phyloP scores from a whole-genome alignment of 1,140 invertebrate species.

The Neomicropteryx cornuta region DNA sequence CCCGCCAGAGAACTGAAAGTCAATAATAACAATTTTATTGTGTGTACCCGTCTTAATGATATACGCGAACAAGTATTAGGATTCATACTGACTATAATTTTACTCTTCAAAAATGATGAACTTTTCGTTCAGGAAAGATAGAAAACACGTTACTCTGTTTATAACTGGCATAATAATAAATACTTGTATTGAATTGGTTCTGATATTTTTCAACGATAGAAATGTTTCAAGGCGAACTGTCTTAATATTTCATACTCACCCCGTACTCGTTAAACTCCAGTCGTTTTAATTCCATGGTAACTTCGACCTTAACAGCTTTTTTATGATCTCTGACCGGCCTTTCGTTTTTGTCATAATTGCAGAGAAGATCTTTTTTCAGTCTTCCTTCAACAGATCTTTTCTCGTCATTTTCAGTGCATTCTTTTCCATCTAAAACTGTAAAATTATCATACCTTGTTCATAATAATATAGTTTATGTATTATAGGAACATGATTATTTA shows the following conservation, averaged over 20 bases:
- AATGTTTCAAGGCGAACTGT: background rate
- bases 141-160: background rate
- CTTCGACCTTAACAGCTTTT: conserved; percentile 9
- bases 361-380: conserved; percentile 9
- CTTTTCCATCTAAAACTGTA: too few relatives aligned
- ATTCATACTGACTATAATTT: too few relatives aligned
- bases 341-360: conserved; percentile 10
- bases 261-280: conserved; percentile 7
- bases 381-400: too few relatives aligned
- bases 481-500: too few relatives aligned
- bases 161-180: background rate
- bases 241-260: conserved; percentile 7
- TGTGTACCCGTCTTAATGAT: too few relatives aligned
- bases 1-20: conserved; percentile 8
- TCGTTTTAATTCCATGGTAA: conserved; percentile 9
- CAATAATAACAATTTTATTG: too few relatives aligned
- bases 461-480: too few relatives aligned
- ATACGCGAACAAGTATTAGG: too few relatives aligned
- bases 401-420: too few relatives aligned
- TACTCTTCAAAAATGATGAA: too few relatives aligned
- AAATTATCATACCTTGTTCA: too few relatives aligned
- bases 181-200: background rate
- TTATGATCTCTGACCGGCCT: conserved; percentile 9
- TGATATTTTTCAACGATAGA: background rate
- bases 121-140: too few relatives aligned